Evolutionary conservation across 2,797 vertebrate species (phyloP).

Genomic region (Leptoclinus maculatus): DNA sequence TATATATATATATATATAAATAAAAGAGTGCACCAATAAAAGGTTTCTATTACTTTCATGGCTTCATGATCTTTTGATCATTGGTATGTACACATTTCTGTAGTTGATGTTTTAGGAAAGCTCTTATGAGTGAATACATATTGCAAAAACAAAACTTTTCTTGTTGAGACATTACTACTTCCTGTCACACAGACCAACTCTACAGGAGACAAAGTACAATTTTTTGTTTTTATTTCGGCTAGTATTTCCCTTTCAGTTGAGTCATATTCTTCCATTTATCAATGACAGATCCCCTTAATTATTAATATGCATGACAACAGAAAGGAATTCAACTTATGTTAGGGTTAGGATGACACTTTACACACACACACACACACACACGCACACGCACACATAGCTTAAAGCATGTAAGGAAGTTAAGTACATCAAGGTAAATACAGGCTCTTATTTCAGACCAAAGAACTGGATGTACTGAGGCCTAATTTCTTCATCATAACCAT

Average conservation of each 20-base stretch:
- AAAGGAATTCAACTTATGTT: conserved; percentile 78
- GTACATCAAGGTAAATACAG: conserved; percentile 83
- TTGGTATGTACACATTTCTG: not conserved
- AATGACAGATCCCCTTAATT: conserved; percentile 74
- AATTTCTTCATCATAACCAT: conserved; percentile 75
- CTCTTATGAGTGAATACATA: not conserved
- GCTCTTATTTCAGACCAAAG: conserved; percentile 75
- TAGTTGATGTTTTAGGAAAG: not conserved
- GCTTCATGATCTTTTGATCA: not conserved
- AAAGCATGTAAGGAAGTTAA: conserved; percentile 78
- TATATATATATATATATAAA: too few species aligned
- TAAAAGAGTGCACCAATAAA: conserved; percentile 15
- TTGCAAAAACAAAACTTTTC: not conserved
- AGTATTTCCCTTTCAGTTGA: conserved; percentile 80
- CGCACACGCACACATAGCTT: conserved; percentile 35
- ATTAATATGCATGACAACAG: conserved; percentile 80
- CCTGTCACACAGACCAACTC: conserved; percentile 19
- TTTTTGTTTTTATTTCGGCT: conserved; percentile 79
- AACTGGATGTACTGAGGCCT: conserved; percentile 73
- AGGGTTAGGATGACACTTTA: conserved; percentile 77
- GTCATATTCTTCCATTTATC: conserved; percentile 74
- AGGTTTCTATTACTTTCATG: not conserved
- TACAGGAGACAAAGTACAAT: conserved; percentile 49
- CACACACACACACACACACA: conserved; percentile 72
- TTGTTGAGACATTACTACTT: not conserved